Evolutionary conservation across 2,113 vertebrate species (phyloP).

Genomic region (Pangasianodon hypophthalmus): DNA sequence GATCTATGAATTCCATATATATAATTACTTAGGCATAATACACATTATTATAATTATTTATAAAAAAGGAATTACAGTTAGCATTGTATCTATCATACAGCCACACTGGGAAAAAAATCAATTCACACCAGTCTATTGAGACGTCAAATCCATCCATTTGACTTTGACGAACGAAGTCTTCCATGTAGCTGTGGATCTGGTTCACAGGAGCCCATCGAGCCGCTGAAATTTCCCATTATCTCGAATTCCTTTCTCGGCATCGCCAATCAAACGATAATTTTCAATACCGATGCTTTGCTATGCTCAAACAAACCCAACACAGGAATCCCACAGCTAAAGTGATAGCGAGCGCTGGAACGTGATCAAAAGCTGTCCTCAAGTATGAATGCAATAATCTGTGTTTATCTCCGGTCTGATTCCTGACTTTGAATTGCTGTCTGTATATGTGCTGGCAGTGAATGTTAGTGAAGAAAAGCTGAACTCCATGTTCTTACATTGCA

Average conservation of each 20-base stretch:
- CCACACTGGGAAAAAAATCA: not conserved
- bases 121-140: not conserved
- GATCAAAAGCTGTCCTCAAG: not conserved
- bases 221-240: conserved; percentile 9
- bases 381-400: not conserved
- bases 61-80: not conserved
- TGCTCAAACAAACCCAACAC: not conserved
- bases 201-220: not conserved
- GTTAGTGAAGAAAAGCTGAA: not conserved
- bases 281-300: not conserved
- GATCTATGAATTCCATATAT: not conserved
- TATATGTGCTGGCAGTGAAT: not conserved
- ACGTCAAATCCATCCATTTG: not conserved
- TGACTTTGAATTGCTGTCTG: not conserved
- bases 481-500: not conserved
- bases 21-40: not conserved
- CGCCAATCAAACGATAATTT: not conserved
- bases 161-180: not conserved
- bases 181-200: not conserved
- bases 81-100: not conserved
- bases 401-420: not conserved
- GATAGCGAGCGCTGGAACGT: conserved; percentile 1
- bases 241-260: not conserved
- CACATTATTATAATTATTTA: not conserved
- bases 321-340: not conserved